Base-by-base conservation (phyloP, 1,140 invertebrate species). In the Coelopa frigida region DNA sequence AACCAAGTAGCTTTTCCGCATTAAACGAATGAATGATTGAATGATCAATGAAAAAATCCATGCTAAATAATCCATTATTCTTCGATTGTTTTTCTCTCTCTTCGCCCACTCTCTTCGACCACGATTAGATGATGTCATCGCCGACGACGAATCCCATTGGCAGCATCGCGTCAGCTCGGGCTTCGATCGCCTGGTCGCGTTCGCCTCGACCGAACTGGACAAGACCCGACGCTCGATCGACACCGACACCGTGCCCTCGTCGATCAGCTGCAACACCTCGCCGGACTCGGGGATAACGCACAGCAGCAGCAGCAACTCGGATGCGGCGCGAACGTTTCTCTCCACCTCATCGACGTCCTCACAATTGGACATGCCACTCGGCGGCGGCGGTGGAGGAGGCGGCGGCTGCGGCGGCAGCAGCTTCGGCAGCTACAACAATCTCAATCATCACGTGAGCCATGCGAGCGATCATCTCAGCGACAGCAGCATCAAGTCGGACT, bases 121-220 rank as follows among this genome's bases (percentile, higher is more conserved):
- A n/a, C n/a, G n/a, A n/a, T 20, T 48, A 68, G 64, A 67, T 59
- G 67, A 67, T 56, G 68, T 70, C 39, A 61, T 75, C 58, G 46
- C 70, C 58, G 76, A 77, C 51, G 76, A 75, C 36, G 76, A 82
- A 54, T 72, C 76, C 17, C 75, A 86, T 61, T 88, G 85, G 85
- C 84, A 88, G 65, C 83, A 86, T 57, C 82, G 85, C 48, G 87
- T 89, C 42, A 85, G 80, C 63, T 85, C 81, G 42, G 83, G 85
- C 15, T 89, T 90, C 70, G 87, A 91, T 72, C 77, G 84, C 11
- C 61, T 89, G 46, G 82, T 89, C 39, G 85, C 84, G n/a, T 85
- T 89, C 57, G 87, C 86, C 11, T 85, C 85, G n/a, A 86, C 84
- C 1, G 85, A 89, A 59, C 61, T 89, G 49, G 84, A 88, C 59